Percentiles rank a stretch among this genome's conserved stretches.
Conservation (phyloP, 1,140 invertebrate genomes). For the Drosophila pandora region DNA sequence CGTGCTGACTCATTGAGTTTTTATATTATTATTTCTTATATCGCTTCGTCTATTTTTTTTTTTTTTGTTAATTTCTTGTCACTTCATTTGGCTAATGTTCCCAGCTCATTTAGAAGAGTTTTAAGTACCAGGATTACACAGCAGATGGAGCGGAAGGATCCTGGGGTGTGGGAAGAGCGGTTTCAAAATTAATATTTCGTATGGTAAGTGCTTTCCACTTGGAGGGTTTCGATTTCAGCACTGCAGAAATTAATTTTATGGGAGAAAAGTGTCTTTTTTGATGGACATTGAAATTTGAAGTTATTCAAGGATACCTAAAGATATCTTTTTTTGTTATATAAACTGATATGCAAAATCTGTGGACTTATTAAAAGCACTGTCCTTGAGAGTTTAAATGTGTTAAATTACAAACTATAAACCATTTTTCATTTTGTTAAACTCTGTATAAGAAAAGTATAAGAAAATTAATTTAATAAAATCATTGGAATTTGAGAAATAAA, state of each 20-base stretch:
- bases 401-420: too few relatives aligned
- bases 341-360: too few relatives aligned
- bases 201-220: slow-evolving; percentile 54
- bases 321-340: not conserved
- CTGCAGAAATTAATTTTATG: slow-evolving; percentile 22
- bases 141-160: slow-evolving; percentile 46
- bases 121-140: slow-evolving; percentile 53
- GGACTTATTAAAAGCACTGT: too few relatives aligned
- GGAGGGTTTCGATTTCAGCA: slow-evolving; percentile 38
- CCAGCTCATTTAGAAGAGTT: slow-evolving; percentile 35
- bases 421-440: too few relatives aligned
- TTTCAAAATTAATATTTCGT: slow-evolving; percentile 55
- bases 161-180: not conserved
- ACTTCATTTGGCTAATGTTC: slow-evolving; percentile 68
- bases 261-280: slow-evolving; percentile 19
- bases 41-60: slow-evolving; percentile 8
- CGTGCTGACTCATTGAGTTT: slow-evolving; percentile 41
- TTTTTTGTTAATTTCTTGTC: slow-evolving; percentile 52
- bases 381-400: too few relatives aligned
- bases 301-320: not conserved
- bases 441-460: too few relatives aligned
- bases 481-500: not conserved
- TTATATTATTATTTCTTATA: slow-evolving; percentile 56
- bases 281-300: slow-evolving; percentile 10
- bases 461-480: not conserved